Evolutionary conservation across 64 coral and sea anemone genomes (phyloP), one percentile per base, ranked within the genome.

Genomic region (Pocillopora verrucosa): DNA sequence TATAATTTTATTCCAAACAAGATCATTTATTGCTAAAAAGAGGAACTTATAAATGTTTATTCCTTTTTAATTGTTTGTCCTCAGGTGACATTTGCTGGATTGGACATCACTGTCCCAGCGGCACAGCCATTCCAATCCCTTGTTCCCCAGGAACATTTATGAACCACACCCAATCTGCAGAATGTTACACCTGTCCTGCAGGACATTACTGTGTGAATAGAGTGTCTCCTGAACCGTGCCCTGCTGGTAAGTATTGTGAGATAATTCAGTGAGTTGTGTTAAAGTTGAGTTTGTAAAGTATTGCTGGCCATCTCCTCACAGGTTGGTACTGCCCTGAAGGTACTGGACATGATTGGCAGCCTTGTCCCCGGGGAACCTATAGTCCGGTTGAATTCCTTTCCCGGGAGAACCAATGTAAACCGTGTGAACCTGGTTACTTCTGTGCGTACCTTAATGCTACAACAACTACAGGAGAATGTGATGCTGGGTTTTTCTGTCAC

Each of bases 291-390:
- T 51, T 51, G 5, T 19, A 56, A 73, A 56, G 13, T 11, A 17
- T 36, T 56, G 36, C 17, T 78, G 4, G 56, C 9, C 37, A 11
- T 76, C 82, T 34, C 0, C 76, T 56, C 80, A 30, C 36, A 99
- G 97, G 97, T 76, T 99, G 91, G 91, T 99, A 91, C 74, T 99
- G 97, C 38, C 97, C 97, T 1, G 37, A 93, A 30, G 88, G 83
- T 57, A 99, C 97, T 69, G 97, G 97, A 22, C 74, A 95, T 72
- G 68, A 99, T 37, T 92, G 94, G 84, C 85, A 56, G 56, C 97
- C 97, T 61, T 99, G 97, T 59, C 94, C 97, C 69, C 86, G 91
- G 35, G 97, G 97, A 75, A 99, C 97, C 6, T 99, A 91, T 88
- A 99, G 94, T 37, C 88, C 88, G 7, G 94, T 89, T 59, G 78